phyloP scores from a whole-genome alignment of 2,888 invertebrate genomes.

The Cyrtodaria siliqua region DNA sequence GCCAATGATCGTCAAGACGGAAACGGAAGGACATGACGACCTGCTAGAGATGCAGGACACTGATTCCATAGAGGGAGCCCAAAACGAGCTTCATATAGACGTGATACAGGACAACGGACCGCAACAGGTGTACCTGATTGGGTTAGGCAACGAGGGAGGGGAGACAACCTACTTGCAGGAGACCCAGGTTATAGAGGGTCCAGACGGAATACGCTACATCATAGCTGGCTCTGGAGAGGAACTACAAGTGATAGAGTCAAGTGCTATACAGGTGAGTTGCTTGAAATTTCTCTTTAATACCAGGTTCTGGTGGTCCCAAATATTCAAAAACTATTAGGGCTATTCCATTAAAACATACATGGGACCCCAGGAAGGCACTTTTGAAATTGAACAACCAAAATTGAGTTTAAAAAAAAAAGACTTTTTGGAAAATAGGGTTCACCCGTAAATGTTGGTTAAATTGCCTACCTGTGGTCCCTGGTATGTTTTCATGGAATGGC shows the following conservation, averaged over 20 bases:
- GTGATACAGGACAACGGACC: slow-evolving; percentile 56
- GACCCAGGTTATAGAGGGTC: slow-evolving; percentile 64
- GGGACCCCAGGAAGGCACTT: too few relatives aligned
- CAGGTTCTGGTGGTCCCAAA: background rate
- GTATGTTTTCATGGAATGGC: too few relatives aligned
- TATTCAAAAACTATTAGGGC: too few relatives aligned
- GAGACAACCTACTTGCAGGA: slow-evolving; percentile 60
- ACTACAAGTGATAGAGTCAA: slow-evolving; percentile 59
- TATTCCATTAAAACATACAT: too few relatives aligned
- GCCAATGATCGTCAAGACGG: slow-evolving; percentile 55
- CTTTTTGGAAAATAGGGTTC: too few relatives aligned
- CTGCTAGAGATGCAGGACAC: slow-evolving; percentile 37
- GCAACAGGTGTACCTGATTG: slow-evolving; percentile 61
- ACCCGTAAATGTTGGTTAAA: too few relatives aligned
- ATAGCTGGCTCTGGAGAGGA: slow-evolving; percentile 64
- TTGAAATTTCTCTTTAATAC: too few relatives aligned
- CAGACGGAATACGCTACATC: slow-evolving; percentile 59
- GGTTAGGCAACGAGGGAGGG: slow-evolving; percentile 43
- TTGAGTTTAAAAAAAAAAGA: too few relatives aligned
- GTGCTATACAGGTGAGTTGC: slow-evolving; percentile 40
- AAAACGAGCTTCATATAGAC: slow-evolving; percentile 58
- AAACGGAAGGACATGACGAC: slow-evolving; percentile 35
- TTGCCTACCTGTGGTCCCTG: too few relatives aligned
- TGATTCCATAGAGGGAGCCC: slow-evolving; percentile 17
- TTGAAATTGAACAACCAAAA: too few relatives aligned